phyloP scores from a whole-genome alignment of 2,888 invertebrate species.

The Callimorpha dominula region DNA sequence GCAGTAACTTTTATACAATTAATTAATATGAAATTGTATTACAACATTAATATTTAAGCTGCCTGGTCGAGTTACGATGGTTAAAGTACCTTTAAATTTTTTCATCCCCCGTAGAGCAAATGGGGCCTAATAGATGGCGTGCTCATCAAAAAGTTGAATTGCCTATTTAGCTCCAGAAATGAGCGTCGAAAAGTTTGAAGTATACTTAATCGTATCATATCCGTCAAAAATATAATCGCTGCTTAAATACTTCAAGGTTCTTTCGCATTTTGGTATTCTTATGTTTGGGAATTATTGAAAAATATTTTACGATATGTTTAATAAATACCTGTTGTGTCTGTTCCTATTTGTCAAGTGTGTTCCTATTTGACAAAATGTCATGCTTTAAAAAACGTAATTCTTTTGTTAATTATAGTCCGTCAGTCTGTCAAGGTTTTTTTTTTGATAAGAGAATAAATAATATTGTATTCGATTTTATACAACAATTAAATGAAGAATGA shows the following conservation, averaged over 20 bases:
- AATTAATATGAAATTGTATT: background rate
- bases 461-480: too few relatives aligned
- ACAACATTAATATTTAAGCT: background rate
- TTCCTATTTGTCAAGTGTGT: too few relatives aligned
- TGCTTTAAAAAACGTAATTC: too few relatives aligned
- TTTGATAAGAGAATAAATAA: too few relatives aligned
- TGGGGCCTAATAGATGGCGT: conserved; percentile 46
- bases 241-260: conserved; percentile 34
- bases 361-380: too few relatives aligned
- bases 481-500: too few relatives aligned
- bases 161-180: conserved; percentile 60
- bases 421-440: too few relatives aligned
- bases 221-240: conserved; percentile 52
- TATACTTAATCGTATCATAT: conserved; percentile 51
- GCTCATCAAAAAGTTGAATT: conserved; percentile 66
- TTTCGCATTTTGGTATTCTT: conserved; percentile 15
- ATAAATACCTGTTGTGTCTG: background rate
- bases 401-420: too few relatives aligned
- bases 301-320: background rate
- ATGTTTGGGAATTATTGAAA: background rate
- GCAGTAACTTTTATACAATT: background rate
- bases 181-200: conserved; percentile 46
- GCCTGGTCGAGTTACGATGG: background rate
- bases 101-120: conserved; percentile 24
- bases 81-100: conserved; percentile 10